Evolutionary conservation across 2,113 vertebrate species (phyloP).

Genomic region (Climacteris rufus): DNA sequence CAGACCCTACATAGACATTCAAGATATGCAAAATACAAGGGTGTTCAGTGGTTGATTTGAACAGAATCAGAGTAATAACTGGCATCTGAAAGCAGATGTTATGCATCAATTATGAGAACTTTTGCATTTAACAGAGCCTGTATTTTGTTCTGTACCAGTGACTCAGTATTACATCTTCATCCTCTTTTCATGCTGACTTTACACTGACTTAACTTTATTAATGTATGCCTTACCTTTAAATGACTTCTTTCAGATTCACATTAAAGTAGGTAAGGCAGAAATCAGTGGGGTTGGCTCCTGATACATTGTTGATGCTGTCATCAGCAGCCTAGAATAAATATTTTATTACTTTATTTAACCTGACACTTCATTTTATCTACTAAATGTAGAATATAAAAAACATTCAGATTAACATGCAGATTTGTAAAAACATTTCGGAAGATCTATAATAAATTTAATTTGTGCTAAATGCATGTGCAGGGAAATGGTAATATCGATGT

Average conservation of each 20-base stretch:
- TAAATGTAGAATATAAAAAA: not conserved
- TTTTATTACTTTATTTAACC: not conserved
- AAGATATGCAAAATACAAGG: not conserved
- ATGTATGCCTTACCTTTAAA: not conserved
- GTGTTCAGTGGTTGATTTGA: not conserved
- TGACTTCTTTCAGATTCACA: not conserved
- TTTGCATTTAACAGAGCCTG: not conserved
- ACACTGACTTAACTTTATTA: slow-evolving; percentile 16
- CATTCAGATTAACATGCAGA: not conserved
- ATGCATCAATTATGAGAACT: not conserved
- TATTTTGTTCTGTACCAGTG: not conserved
- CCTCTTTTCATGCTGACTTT: not conserved
- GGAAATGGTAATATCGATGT: not conserved
- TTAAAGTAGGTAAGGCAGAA: not conserved
- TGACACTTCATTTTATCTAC: not conserved
- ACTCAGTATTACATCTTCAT: slow-evolving; percentile 1
- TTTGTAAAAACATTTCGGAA: not conserved
- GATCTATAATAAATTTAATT: not conserved
- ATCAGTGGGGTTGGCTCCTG: not conserved
- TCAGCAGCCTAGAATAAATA: not conserved
- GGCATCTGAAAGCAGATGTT: not conserved
- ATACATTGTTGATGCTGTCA: not conserved
- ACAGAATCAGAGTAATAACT: not conserved
- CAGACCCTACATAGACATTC: not conserved
- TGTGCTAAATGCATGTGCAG: not conserved